These are phyloP conservation scores for Meleagris gallopavo DNA, from an alignment of 2,113 vertebrate genomes.

Conservation along the genomic window DNA sequence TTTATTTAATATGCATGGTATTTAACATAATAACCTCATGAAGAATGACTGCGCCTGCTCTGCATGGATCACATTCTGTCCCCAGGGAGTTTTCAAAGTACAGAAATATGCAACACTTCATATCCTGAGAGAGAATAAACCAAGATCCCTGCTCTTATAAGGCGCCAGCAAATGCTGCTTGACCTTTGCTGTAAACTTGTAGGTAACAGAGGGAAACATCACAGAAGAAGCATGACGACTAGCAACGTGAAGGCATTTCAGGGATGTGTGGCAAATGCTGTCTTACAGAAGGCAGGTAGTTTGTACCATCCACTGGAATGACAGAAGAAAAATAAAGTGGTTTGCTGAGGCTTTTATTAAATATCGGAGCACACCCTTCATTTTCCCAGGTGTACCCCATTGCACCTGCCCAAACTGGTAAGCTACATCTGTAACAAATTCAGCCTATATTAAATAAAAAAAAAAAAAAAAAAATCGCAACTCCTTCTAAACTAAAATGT, in stretches of 20 bases:
- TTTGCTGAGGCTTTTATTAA: background rate
- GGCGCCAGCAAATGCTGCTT: background rate
- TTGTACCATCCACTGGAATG: background rate
- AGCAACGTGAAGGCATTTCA: background rate
- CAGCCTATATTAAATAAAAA: background rate
- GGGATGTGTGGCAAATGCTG: background rate
- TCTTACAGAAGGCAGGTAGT: background rate
- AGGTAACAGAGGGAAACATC: background rate
- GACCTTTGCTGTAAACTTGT: accelerated
- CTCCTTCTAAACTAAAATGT: background rate
- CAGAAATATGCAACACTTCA: background rate
- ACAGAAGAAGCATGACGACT: background rate
- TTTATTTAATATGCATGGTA: background rate
- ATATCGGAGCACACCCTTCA: background rate
- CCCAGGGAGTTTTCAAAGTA: background rate
- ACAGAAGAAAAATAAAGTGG: background rate
- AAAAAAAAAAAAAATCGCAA: background rate
- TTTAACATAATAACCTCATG: background rate
- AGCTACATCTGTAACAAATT: background rate
- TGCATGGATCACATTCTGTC: background rate
- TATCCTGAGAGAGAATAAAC: background rate
- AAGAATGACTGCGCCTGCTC: background rate
- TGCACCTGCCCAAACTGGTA: background rate
- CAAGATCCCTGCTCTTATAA: background rate
- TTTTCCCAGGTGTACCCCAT: background rate